phyloP scores from a whole-genome alignment of 1,140 invertebrate species.

The Euschistus heros region DNA sequence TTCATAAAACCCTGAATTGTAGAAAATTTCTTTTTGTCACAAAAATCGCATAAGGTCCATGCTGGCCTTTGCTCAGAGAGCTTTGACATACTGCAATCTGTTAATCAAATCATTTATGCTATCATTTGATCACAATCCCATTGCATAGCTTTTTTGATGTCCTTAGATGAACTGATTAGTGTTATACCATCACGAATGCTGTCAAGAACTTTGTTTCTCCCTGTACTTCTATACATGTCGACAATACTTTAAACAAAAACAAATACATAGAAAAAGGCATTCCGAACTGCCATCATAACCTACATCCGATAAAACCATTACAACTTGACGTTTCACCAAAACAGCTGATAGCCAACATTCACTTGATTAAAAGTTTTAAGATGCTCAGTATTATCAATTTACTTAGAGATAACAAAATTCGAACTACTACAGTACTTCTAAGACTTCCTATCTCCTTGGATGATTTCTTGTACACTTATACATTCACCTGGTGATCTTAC shows the following conservation, averaged over 20 bases:
- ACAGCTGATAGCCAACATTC: background rate
- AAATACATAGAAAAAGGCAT: background rate
- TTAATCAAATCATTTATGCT: slow-evolving; percentile 5
- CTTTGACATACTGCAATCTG: slow-evolving; percentile 5
- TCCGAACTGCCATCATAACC: slow-evolving; percentile 2
- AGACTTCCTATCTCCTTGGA: too few species aligned
- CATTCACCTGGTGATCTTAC: too few species aligned
- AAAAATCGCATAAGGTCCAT: slow-evolving; percentile 21
- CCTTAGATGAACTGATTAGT: background rate
- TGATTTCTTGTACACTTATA: too few species aligned
- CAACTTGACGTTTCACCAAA: slow-evolving; percentile 2
- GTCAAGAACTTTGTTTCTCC: background rate
- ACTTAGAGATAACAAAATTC: too few species aligned
- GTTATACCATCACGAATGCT: background rate
- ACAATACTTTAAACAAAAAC: background rate
- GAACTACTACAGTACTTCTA: too few species aligned
- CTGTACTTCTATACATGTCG: background rate
- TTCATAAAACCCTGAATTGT: slow-evolving; percentile 17
- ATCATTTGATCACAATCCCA: background rate
- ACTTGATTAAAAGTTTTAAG: background rate
- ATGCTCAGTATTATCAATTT: too few species aligned
- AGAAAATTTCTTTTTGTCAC: slow-evolving; percentile 15
- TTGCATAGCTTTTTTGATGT: background rate
- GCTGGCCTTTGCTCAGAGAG: slow-evolving; percentile 9
- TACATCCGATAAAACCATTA: background rate